These are phyloP conservation scores for Dissostichus mawsoni DNA, from an alignment of 2,113 vertebrate genomes.

Conservation along the genomic window DNA sequence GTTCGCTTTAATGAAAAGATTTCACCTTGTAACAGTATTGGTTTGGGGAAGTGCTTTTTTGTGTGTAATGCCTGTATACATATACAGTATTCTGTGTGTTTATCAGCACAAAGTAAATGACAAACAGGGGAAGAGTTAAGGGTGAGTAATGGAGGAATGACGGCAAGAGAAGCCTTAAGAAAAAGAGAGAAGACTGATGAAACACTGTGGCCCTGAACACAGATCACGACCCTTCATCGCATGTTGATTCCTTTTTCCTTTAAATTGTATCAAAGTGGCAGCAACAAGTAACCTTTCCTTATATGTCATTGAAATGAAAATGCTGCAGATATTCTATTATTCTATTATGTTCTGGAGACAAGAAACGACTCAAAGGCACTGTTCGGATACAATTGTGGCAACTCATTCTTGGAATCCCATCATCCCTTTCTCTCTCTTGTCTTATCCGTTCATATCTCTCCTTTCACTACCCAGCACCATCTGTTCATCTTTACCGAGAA, in stretches of 20 bases:
- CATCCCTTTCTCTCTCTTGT: slow-evolving; percentile 26
- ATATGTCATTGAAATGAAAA: neutral
- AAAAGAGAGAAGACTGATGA: too few relatives aligned
- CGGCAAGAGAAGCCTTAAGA: too few relatives aligned
- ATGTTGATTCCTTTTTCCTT: neutral
- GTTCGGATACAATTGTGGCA: neutral
- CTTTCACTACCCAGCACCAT: slow-evolving; percentile 50
- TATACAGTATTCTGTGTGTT: slow-evolving; percentile 14
- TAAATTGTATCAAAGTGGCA: neutral
- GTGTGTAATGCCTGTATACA: neutral
- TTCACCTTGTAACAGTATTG: slow-evolving; percentile 67
- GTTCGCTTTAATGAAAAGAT: slow-evolving; percentile 75
- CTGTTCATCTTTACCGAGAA: slow-evolving; percentile 67
- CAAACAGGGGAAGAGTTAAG: slow-evolving; percentile 5
- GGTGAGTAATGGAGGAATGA: neutral
- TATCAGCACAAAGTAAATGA: slow-evolving; percentile 34
- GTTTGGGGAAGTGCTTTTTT: slow-evolving; percentile 21
- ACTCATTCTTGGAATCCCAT: slow-evolving; percentile 9
- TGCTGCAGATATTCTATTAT: neutral
- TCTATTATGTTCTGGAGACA: neutral
- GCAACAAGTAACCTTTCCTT: neutral
- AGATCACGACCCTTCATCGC: slow-evolving; percentile 8
- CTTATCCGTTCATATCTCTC: slow-evolving; percentile 21
- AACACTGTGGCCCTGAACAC: slow-evolving; percentile 17
- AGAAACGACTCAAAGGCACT: neutral